phyloP scores from a whole-genome alignment of 2,113 vertebrate genomes.

The Hiodon tergisus region DNA sequence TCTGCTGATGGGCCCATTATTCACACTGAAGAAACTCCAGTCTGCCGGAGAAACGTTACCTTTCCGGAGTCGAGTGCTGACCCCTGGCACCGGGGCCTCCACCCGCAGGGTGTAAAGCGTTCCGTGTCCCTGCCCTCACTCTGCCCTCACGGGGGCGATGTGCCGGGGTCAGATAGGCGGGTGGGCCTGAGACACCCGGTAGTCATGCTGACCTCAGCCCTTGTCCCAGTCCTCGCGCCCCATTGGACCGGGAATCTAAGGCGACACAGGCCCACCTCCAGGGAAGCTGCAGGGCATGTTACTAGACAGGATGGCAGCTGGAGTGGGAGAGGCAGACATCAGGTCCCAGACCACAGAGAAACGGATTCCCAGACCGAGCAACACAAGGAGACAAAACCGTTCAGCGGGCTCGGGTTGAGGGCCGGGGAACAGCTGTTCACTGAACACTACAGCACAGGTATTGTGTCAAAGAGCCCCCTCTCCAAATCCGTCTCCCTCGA shows the following conservation, averaged over 20 bases:
- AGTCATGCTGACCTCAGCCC: constrained; percentile 58
- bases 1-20: neutral
- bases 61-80: neutral
- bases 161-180: neutral
- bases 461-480: constrained; percentile 27
- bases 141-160: neutral
- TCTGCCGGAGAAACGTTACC: neutral
- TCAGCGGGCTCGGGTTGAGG: constrained; percentile 46
- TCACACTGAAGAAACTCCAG: neutral
- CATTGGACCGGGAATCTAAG: constrained; percentile 48
- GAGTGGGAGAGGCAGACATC: constrained; percentile 23
- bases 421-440: constrained; percentile 31
- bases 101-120: neutral
- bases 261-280: constrained; percentile 44
- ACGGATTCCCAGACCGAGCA: neutral
- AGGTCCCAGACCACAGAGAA: constrained; percentile 5
- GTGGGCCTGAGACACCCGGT: neutral
- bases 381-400: constrained; percentile 31
- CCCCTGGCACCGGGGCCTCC: neutral
- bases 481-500: constrained; percentile 41
- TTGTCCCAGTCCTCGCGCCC: constrained; percentile 60
- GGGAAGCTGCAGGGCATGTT: constrained; percentile 10
- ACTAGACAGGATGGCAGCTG: constrained; percentile 32
- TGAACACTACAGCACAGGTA: constrained; percentile 29
- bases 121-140: neutral